Evolutionary conservation across 2,797 vertebrate genomes (phyloP).

Genomic region (Sardinella longiceps): DNA sequence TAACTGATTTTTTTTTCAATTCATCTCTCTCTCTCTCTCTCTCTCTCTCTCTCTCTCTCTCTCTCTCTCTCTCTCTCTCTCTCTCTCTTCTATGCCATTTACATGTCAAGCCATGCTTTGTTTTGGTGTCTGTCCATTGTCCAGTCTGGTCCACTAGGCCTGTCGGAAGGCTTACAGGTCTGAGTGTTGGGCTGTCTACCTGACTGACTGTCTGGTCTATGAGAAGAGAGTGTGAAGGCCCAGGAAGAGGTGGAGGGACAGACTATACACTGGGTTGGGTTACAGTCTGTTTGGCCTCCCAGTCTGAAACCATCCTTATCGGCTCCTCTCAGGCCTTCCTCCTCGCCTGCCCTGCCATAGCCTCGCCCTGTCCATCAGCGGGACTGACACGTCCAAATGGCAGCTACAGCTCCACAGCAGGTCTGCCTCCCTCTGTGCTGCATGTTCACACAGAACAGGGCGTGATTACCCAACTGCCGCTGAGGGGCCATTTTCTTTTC

Average conservation of each 20-base stretch:
- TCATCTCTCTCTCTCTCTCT: background rate
- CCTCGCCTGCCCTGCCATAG: background rate
- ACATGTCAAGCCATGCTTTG: background rate
- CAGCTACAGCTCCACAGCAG: background rate
- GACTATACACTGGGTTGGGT: slow-evolving; percentile 8
- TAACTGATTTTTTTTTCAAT: background rate
- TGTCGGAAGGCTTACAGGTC: background rate
- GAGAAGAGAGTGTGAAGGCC: background rate
- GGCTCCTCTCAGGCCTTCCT: background rate
- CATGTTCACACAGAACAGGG: background rate
- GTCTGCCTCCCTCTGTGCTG: background rate
- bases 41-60: background rate
- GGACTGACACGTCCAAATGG: background rate
- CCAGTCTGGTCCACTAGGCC: background rate
- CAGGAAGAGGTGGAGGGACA: background rate
- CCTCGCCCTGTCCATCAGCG: background rate
- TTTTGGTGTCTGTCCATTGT: background rate
- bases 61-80: background rate
- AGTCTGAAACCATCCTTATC: background rate
- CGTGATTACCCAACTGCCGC: background rate
- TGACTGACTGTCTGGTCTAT: background rate
- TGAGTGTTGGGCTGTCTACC: background rate
- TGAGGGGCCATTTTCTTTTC: background rate
- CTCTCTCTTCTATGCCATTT: background rate
- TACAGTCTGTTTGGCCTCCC: background rate